Conservation (phyloP, 2,113 vertebrate genomes). For the Ivindomyrus marchei region DNA sequence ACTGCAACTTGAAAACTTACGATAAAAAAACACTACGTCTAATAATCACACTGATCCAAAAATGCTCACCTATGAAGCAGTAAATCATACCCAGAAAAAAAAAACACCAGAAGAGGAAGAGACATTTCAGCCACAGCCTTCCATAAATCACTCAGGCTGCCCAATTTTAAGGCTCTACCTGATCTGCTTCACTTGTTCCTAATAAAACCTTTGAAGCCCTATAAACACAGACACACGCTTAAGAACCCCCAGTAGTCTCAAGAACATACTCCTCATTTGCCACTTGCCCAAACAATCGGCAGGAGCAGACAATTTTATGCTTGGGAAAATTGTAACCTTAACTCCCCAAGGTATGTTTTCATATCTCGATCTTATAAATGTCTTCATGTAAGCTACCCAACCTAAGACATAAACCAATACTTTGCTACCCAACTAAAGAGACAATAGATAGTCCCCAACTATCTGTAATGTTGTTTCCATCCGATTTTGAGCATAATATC, state of each 20-base stretch:
- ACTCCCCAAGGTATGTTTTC: background rate
- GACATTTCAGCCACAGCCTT: background rate
- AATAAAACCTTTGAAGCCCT: background rate
- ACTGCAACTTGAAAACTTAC: background rate
- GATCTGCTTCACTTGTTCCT: background rate
- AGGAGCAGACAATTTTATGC: background rate
- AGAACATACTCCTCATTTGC: background rate
- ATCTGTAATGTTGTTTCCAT: background rate
- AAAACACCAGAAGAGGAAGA: background rate
- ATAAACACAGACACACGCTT: background rate
- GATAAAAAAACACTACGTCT: background rate
- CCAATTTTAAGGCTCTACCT: too few relatives aligned
- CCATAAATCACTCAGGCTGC: background rate
- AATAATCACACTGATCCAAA: background rate
- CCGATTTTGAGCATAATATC: background rate
- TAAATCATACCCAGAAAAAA: background rate
- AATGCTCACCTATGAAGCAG: background rate
- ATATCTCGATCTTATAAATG: background rate
- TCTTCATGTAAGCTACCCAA: background rate
- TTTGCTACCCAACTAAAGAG: background rate
- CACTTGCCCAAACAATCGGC: background rate
- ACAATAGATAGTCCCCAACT: background rate
- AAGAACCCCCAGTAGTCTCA: background rate
- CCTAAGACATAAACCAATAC: background rate
- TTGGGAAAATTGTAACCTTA: background rate